Evolutionary conservation across 2,797 vertebrate species (phyloP).

Genomic region (Rhynchonycteris naso): DNA sequence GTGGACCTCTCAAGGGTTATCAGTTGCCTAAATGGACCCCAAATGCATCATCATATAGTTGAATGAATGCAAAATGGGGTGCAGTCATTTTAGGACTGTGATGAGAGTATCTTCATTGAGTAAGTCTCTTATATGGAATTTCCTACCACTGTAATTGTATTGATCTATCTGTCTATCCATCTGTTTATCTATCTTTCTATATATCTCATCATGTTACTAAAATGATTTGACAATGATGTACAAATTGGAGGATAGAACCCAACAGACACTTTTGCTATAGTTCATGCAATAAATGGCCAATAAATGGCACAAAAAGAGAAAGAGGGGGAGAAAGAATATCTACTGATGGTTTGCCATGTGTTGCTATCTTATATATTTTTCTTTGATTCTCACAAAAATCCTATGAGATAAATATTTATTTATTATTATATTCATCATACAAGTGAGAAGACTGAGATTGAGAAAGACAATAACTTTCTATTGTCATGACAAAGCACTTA

Average conservation of each 20-base stretch:
- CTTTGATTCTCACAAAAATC: neutral
- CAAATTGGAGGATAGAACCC: neutral
- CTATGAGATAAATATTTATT: neutral
- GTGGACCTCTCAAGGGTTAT: neutral
- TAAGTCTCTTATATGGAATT: conserved; percentile 5
- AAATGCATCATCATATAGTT: neutral
- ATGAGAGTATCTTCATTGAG: neutral
- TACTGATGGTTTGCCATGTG: neutral
- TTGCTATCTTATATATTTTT: neutral
- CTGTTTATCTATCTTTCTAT: neutral
- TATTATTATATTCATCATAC: neutral
- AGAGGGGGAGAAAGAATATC: neutral
- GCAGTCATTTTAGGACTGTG: neutral
- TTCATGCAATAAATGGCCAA: neutral
- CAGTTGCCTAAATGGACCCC: neutral
- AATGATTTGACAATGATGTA: conserved; percentile 15
- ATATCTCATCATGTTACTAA: neutral
- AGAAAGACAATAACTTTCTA: neutral
- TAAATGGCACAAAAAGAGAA: neutral
- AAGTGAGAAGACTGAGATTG: conserved; percentile 11
- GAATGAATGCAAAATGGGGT: neutral
- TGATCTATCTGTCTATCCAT: neutral
- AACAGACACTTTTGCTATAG: neutral
- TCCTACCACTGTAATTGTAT: neutral
- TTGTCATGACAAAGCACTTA: neutral